Conservation (phyloP, 2,888 invertebrate species). For the Exephanes ischioxanthus region DNA sequence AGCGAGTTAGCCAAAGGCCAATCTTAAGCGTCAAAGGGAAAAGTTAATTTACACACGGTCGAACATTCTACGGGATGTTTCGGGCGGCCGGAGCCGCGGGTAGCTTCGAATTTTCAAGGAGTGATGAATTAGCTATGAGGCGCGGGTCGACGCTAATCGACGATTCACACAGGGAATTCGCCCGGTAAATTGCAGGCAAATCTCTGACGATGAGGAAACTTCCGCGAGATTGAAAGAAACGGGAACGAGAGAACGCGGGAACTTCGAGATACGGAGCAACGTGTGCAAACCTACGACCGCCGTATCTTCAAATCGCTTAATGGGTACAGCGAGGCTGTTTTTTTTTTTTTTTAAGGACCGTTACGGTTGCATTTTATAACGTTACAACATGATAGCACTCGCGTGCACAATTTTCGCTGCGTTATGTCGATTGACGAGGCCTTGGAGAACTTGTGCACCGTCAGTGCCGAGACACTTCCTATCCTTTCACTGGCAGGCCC, state of each 20-base stretch:
- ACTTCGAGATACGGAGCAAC: background rate
- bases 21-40: constrained; percentile 72
- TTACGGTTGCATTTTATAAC: background rate
- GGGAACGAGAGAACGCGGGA: background rate
- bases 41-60: constrained; percentile 67
- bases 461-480: constrained; percentile 54
- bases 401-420: constrained; percentile 45
- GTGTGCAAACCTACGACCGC: no score
- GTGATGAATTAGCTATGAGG: constrained; percentile 67
- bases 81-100: constrained; percentile 24
- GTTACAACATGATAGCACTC: background rate
- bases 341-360: background rate
- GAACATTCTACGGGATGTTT: constrained; percentile 66
- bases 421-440: constrained; percentile 52
- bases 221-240: constrained; percentile 4
- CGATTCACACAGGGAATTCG: constrained; percentile 70
- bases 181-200: constrained; percentile 48
- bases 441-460: constrained; percentile 50
- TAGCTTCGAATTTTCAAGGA: constrained; percentile 10
- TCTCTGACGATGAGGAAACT: constrained; percentile 31
- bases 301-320: background rate
- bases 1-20: constrained; percentile 54
- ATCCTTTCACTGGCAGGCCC: constrained; percentile 62
- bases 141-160: constrained; percentile 54
- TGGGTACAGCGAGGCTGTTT: background rate